Base-by-base conservation (phyloP, 2,888 invertebrate genomes). In the Pristionchus maxplancki region DNA sequence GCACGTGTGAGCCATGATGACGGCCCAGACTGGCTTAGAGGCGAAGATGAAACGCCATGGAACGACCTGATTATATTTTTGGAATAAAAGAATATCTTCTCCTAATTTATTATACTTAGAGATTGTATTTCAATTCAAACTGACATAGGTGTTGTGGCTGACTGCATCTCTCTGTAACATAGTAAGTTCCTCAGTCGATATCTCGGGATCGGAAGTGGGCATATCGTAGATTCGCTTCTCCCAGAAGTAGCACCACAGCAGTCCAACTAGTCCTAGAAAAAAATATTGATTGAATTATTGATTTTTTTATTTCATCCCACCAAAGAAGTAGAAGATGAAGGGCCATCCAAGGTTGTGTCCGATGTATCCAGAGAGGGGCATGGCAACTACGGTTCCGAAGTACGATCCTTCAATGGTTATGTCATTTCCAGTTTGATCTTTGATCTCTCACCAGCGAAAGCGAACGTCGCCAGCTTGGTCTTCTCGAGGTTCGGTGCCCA, bases 271-370 rank as follows among this genome's bases (percentile, higher is more conserved):
- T 44, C 94, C 93, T 90, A 50, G 17, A 88, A 11, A 37, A 15
- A 8, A 20, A 58, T 87, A 15, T 48, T 24, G 6, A 74, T 37
- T 34, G 9, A n/a, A n/a, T 24, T 31, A 28, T 71, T 9, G 8
- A 28, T 28, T 64, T 0, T 11, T 20, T 4, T 20, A 20, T 4
- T 37, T 20, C 3, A 74, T 48, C 92, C 91, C 94, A 95, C 96
- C 96, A 88, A 96, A 95, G 24, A 96, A 95, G 94, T 96, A 96
- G 94, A 96, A 96, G 2, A 96, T 96, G 34, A 95, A 95, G 0
- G 95, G 95, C 96, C 96, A 96, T 28, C 96, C 96, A 24, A 95
- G 95, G 9, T 84, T 53, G 44, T 92, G 90, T 24, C 93, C 93
- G 20, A 94, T 88, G 37, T 87, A 90, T 0, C 92, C 93, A 13